These are phyloP conservation scores for Lepidochrysops patricia DNA, from an alignment of 2,888 invertebrate genomes.

Conservation along the genomic window DNA sequence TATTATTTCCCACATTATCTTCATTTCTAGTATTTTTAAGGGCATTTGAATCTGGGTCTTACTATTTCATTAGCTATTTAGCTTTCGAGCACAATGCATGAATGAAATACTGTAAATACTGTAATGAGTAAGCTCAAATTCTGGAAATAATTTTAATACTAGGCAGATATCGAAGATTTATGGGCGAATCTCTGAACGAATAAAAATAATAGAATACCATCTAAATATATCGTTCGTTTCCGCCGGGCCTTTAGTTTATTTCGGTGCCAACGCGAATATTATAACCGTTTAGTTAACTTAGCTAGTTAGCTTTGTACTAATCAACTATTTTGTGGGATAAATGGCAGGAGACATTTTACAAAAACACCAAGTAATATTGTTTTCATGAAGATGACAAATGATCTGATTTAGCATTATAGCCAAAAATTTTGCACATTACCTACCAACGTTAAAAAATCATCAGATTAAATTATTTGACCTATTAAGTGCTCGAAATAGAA, in stretches of 20 bases:
- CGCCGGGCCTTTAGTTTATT: conserved; percentile 69
- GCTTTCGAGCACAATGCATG: neutral
- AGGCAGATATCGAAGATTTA: conserved; percentile 55
- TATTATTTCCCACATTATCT: no score
- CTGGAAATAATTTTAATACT: conserved; percentile 47
- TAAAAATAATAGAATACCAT: conserved; percentile 74
- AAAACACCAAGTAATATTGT: neutral
- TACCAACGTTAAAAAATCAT: no score
- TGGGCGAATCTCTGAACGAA: conserved; percentile 68
- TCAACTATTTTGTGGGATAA: neutral
- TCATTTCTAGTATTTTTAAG: no score
- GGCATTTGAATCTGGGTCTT: no score
- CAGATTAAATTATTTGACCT: neutral
- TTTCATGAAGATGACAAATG: no score
- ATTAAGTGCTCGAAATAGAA: neutral
- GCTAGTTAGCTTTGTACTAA: neutral
- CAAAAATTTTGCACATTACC: neutral
- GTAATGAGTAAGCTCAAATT: conserved; percentile 19
- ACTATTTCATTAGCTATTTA: no score
- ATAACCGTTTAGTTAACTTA: conserved; percentile 47
- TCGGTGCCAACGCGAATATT: conserved; percentile 68
- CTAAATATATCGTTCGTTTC: conserved; percentile 71
- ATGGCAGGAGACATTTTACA: neutral
- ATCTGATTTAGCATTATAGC: no score
- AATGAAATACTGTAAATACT: neutral